Conservation (phyloP, 2,113 vertebrate species). For the Aptenodytes patagonicus region DNA sequence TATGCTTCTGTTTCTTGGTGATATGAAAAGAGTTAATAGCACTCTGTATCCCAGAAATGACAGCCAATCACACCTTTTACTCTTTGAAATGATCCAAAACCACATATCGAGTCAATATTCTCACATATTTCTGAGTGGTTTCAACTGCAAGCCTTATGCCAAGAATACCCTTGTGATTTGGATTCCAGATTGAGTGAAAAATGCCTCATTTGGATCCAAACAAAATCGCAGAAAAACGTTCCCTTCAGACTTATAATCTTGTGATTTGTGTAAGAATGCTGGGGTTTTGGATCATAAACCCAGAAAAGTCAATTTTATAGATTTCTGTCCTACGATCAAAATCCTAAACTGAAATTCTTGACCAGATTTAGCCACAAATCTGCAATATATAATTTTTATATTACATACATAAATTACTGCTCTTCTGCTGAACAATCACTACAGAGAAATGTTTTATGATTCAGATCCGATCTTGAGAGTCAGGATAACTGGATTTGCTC, state of each 20-base stretch:
- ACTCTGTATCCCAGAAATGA: not conserved
- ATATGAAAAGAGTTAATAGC: not conserved
- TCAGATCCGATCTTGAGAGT: not conserved
- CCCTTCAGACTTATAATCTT: constrained; percentile 20
- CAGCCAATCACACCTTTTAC: constrained; percentile 35
- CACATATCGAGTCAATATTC: constrained; percentile 44
- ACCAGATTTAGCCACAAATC: not conserved
- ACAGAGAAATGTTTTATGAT: not conserved
- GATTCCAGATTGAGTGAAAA: constrained; percentile 48
- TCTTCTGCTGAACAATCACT: not conserved
- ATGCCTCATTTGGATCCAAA: constrained; percentile 19
- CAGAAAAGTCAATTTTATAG: not conserved
- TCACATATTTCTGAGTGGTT: constrained; percentile 5
- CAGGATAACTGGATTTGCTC: not conserved
- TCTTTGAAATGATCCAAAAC: constrained; percentile 48
- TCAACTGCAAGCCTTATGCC: not conserved
- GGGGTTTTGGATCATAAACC: constrained; percentile 10
- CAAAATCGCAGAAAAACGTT: constrained; percentile 19
- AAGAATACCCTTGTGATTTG: constrained; percentile 38
- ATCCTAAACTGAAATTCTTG: not conserved
- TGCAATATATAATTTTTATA: constrained; percentile 7
- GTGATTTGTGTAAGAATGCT: constrained; percentile 46
- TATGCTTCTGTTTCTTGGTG: not conserved
- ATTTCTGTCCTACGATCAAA: not conserved
- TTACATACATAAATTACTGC: not conserved